Evolutionary conservation across 2,888 invertebrate genomes (phyloP).

Genomic region (Slavum lentiscoides): DNA sequence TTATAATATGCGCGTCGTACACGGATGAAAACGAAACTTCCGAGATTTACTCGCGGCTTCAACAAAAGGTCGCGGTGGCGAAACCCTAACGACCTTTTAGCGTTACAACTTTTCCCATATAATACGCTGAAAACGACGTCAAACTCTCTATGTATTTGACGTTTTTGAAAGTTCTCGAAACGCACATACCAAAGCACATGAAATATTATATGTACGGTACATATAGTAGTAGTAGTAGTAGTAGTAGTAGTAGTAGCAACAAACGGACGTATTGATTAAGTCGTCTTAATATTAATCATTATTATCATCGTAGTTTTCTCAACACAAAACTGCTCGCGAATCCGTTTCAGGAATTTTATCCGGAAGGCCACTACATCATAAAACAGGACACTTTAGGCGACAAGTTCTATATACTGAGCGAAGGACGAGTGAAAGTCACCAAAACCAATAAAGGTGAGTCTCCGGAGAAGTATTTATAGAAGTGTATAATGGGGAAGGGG

Average conservation of each 20-base stretch:
- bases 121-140: neutral
- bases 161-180: constrained; percentile 20
- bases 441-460: constrained; percentile 61
- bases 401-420: constrained; percentile 70
- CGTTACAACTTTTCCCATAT: neutral
- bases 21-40: constrained; percentile 15
- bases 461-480: too few relatives aligned
- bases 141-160: neutral
- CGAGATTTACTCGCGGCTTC: constrained; percentile 7
- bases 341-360: constrained; percentile 65
- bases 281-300: neutral
- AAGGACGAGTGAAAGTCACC: constrained; percentile 65
- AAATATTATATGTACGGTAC: neutral
- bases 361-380: constrained; percentile 68
- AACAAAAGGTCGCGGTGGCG: neutral
- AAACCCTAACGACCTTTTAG: neutral
- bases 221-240: too few relatives aligned
- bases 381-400: constrained; percentile 70
- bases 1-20: neutral
- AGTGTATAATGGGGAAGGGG: too few relatives aligned
- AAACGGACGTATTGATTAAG: neutral
- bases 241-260: neutral
- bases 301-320: neutral
- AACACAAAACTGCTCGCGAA: constrained; percentile 6
- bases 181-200: neutral